These are phyloP conservation scores for Anorthoa munda DNA, from an alignment of 2,888 invertebrate genomes.

Conservation along the genomic window DNA sequence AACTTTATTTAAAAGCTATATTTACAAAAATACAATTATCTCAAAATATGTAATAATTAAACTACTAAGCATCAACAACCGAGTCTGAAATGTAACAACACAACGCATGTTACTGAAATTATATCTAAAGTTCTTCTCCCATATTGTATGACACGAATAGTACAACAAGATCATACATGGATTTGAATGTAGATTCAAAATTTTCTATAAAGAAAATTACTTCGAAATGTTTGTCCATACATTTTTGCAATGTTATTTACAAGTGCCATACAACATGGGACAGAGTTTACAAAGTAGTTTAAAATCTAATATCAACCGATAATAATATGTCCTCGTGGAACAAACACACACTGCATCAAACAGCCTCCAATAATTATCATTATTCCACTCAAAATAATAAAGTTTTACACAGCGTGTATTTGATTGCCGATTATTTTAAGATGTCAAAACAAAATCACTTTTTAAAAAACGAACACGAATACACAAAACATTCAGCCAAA, in stretches of 20 bases:
- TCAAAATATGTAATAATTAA: conserved; percentile 85
- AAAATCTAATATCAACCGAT: conserved; percentile 57
- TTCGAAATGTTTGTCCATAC: not conserved
- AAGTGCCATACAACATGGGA: conserved; percentile 23
- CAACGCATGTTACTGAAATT: conserved; percentile 57
- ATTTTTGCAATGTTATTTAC: not conserved
- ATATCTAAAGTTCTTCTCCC: conserved; percentile 50
- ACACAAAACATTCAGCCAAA: conserved; percentile 61
- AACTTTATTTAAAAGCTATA: conserved; percentile 89
- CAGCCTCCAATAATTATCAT: conserved; percentile 47
- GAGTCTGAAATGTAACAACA: conserved; percentile 70
- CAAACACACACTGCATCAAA: conserved; percentile 60
- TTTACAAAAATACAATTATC: conserved; percentile 89
- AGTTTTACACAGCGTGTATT: conserved; percentile 48
- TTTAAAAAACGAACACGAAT: conserved; percentile 45
- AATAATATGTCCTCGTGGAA: conserved; percentile 18
- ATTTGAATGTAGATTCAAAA: not conserved
- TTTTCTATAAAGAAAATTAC: not conserved
- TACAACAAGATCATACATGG: not conserved
- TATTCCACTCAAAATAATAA: conserved; percentile 23
- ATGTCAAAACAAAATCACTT: conserved; percentile 54
- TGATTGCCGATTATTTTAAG: conserved; percentile 29
- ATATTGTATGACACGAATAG: conserved; percentile 17
- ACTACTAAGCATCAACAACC: conserved; percentile 81
- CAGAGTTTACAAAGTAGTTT: conserved; percentile 55